These are phyloP conservation scores for Eulemur mongoz DNA, from an alignment of 2,797 vertebrate species.

Conservation along the genomic window DNA sequence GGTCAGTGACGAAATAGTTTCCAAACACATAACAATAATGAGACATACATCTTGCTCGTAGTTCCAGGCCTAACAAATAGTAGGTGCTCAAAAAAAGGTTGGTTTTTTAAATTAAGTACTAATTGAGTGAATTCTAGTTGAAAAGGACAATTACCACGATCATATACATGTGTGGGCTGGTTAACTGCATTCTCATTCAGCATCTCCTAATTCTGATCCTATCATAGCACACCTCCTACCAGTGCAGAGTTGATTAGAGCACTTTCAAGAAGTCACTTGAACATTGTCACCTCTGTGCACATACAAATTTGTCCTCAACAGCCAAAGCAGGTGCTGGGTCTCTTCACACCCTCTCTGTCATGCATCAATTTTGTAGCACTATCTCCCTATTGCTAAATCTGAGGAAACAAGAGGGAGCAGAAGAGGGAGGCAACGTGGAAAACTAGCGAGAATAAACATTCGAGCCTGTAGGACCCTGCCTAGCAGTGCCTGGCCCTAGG, in stretches of 20 bases:
- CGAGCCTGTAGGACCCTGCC: background rate
- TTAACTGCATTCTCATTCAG: background rate
- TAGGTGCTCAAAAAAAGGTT: background rate
- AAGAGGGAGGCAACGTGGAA: background rate
- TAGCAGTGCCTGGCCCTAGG: background rate
- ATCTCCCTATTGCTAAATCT: background rate
- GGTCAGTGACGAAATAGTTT: background rate
- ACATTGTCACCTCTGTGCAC: background rate
- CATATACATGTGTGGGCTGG: background rate
- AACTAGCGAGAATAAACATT: background rate
- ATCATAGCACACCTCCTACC: background rate
- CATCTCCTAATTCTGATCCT: background rate
- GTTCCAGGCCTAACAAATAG: background rate
- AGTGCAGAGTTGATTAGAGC: background rate
- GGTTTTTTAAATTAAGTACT: background rate
- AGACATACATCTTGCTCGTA: background rate
- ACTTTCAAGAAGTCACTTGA: background rate
- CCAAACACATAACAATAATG: background rate
- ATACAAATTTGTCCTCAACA: background rate
- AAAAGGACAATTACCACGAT: constrained; percentile 22
- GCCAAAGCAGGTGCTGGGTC: background rate
- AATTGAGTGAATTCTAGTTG: background rate
- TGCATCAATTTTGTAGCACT: background rate
- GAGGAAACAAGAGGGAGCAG: background rate
- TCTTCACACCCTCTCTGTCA: background rate